Conservation (phyloP, 2,113 vertebrate species). For the Tricholaema leucomelas region DNA sequence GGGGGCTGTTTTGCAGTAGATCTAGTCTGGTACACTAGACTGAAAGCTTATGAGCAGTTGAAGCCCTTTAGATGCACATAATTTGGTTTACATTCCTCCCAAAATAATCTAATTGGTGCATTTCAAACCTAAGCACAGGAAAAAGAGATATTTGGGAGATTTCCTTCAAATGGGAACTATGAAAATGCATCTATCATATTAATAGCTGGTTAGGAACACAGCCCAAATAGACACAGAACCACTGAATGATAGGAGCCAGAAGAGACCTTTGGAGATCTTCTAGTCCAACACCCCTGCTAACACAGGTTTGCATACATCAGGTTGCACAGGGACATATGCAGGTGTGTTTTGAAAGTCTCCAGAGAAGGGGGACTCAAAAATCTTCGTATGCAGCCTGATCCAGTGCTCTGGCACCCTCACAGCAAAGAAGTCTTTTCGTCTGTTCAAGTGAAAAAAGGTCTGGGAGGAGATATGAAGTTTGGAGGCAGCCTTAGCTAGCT, state of each 20-base stretch:
- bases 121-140: not conserved
- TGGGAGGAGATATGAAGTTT: too few species aligned
- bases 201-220: not conserved
- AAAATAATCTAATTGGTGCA: not conserved
- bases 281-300: too few species aligned
- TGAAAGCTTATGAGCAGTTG: not conserved
- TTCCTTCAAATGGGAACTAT: not conserved
- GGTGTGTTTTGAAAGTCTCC: too few species aligned
- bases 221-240: not conserved
- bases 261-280: too few species aligned
- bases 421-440: too few species aligned
- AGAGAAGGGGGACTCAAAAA: too few species aligned
- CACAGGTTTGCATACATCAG: too few species aligned
- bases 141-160: not conserved
- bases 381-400: too few species aligned
- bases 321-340: too few species aligned
- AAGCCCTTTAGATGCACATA: not conserved
- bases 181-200: not conserved
- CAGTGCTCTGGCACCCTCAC: too few species aligned
- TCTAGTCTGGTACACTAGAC: not conserved
- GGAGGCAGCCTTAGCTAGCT: too few species aligned
- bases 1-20: not conserved
- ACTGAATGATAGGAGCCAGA: not conserved
- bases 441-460: too few species aligned
- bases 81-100: not conserved